These are phyloP conservation scores for Exephanes ischioxanthus DNA, from an alignment of 2,888 invertebrate species.

Conservation along the genomic window DNA sequence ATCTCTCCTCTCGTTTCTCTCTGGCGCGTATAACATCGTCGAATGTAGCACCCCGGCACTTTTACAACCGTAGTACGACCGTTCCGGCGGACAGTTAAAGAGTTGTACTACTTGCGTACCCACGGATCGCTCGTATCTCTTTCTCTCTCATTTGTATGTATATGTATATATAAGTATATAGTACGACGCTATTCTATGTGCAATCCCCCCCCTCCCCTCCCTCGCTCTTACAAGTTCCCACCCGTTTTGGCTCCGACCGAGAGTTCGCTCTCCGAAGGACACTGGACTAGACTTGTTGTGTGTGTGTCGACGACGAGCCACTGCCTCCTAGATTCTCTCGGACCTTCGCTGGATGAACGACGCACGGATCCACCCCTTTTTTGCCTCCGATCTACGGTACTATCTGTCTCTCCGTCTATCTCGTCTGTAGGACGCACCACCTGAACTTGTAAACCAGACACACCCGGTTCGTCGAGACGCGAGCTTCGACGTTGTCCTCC, in stretches of 20 bases:
- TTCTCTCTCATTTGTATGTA: not conserved
- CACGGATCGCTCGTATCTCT: not conserved
- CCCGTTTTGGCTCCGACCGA: conserved; percentile 10
- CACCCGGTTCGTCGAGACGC: conserved; percentile 65
- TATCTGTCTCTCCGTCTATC: conserved; percentile 11
- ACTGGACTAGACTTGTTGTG: not conserved
- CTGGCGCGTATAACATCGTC: not conserved
- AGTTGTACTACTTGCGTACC: conserved; percentile 34
- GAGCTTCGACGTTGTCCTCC: conserved; percentile 42
- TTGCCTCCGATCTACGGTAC: not conserved
- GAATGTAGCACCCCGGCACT: conserved; percentile 12
- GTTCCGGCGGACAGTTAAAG: conserved; percentile 2
- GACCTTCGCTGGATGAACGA: not conserved
- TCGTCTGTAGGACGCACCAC: conserved; percentile 37
- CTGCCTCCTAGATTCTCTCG: not conserved
- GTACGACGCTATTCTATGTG: not conserved
- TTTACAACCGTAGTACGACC: conserved; percentile 13
- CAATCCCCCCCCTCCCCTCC: not conserved
- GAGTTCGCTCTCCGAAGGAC: not conserved
- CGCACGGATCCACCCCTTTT: conserved; percentile 1
- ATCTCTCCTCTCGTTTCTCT: conserved; percentile 1
- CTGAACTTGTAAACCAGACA: conserved; percentile 59
- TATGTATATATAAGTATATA: not conserved
- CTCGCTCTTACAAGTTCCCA: conserved; percentile 8
- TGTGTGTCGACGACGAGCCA: not conserved